Evolutionary conservation across 2,888 invertebrate genomes (phyloP), one percentile per base, ranked within the genome.

Genomic region (Aphodius granarius): DNA sequence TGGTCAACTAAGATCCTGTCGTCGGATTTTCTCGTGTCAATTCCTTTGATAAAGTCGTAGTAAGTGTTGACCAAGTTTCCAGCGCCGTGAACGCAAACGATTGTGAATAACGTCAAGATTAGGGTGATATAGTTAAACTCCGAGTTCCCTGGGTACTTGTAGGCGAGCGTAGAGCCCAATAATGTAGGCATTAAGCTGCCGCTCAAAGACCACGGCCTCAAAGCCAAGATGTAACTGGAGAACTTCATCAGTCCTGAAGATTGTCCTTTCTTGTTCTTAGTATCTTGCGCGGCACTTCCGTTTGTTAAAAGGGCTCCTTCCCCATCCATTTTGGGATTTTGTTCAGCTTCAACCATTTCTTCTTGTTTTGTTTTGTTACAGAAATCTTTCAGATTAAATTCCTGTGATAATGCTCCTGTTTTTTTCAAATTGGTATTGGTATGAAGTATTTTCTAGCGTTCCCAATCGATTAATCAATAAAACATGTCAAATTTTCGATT

Each of bases 41-140:
- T 97, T 95, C 98, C 98, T 88, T 96, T 96, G 43, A 95, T 92
- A 85, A 95, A 98, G 87, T 98, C 98, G 86, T 94, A 98, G 86
- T 97, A 98, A 0, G 98, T 98, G 87, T 98, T 98, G 20, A 98
- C 97, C 64, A 98, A 93, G 88, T 98, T 98, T 73, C 97, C 98
- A 77, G 98, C 98, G 77, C 97, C 97, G 85, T 98, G 98, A 2
- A 98, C 98, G 0, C 95, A 95, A 77, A 97, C 90, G 19, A 97
- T 94, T 2, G 97, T 97, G 81, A 95, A 92, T 72, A 95, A 89
- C 2, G 97, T 97, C 15, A 96, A 89, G 66, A 97, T 83, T 80
- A 97, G 91, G 0, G 94, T 92, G 77, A 94, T 88, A 89, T 94
- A 92, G 85, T 93, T 95, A 86, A 97, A 96, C 78, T 93, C 92